Base-by-base conservation (phyloP, 2,113 vertebrate genomes). In the Boleophthalmus pectinirostris region DNA sequence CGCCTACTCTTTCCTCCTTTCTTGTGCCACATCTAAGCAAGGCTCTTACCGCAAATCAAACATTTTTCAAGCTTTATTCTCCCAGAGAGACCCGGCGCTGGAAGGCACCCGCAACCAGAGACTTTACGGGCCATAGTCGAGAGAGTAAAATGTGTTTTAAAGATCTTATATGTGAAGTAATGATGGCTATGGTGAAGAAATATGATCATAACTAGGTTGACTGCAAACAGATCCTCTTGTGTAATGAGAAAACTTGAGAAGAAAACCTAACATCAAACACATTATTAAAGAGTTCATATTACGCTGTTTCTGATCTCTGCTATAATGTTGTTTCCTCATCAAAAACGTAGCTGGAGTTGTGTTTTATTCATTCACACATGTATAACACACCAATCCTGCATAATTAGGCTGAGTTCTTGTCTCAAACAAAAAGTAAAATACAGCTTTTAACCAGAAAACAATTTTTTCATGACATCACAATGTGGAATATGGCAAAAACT, bases 31-130 rank as follows among this genome's bases (percentile, higher is more conserved):
- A 72, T 81, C 63, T 72, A 75, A 76, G 66, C 72, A 73, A 24
- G 56, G 7, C 49, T 33, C 43, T 75, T 81, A 61, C 56, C 70
- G 51, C 58, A 73, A 82, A 82, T 85, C 72, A 87, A 84, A 82
- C 68, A 33, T 74, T 68, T 68, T 73, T 35, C 29, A 12, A n/a
- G 57, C 57, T 72, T 68, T 73, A 70, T 63, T 60, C 56, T 49
- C 10, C 5, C 6, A 56, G 49, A 43, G 5, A 43, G 16, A 75
- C 51, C 49, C 11, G 23, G 45, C 51, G 54, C 49, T 3, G 43
- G n/a, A 70, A 65, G 12, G 45, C 4, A 60, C 45, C 46, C 45
- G 61, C 21, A 33, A 57, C 45, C 33, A 69, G 72, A 21, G 20
- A 21, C 51, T 54, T 54, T 54, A 21, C n/a, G 20, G 20, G 0